These are phyloP conservation scores for Panurus biarmicus DNA, from an alignment of 2,113 vertebrate genomes.

Conservation along the genomic window DNA sequence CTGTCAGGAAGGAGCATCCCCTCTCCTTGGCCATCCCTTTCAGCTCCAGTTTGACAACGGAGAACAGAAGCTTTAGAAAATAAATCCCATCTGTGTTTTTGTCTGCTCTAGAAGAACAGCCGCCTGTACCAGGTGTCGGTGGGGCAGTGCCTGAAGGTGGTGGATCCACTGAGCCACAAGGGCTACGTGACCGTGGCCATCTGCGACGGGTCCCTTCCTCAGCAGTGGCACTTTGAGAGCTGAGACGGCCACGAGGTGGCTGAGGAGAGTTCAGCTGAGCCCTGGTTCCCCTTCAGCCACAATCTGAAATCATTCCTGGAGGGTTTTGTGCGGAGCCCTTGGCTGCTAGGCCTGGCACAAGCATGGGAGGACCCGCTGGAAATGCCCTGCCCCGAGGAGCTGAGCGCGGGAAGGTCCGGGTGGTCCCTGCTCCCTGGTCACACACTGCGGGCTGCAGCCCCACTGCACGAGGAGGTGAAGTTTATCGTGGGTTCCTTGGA, in stretches of 20 bases:
- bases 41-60: neutral
- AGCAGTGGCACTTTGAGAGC: conserved; percentile 87
- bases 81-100: neutral
- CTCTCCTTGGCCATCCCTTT: neutral
- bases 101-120: conserved; percentile 75
- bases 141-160: conserved; percentile 86
- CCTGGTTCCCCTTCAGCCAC: neutral
- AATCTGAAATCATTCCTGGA: neutral
- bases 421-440: neutral
- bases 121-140: conserved; percentile 94
- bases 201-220: conserved; percentile 80
- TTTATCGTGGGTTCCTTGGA: neutral
- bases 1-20: neutral
- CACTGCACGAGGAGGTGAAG: neutral
- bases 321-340: neutral
- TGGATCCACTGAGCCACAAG: conserved; percentile 72
- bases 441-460: neutral
- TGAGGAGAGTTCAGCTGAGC: neutral
- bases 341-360: neutral
- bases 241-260: conserved; percentile 10
- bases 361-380: neutral
- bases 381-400: neutral
- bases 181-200: conserved; percentile 90
- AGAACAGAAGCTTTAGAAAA: neutral
- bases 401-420: neutral